These are phyloP conservation scores for Desmophyllum pertusum DNA, from an alignment of 92 coral and sea anemone genomes.

Conservation along the genomic window DNA sequence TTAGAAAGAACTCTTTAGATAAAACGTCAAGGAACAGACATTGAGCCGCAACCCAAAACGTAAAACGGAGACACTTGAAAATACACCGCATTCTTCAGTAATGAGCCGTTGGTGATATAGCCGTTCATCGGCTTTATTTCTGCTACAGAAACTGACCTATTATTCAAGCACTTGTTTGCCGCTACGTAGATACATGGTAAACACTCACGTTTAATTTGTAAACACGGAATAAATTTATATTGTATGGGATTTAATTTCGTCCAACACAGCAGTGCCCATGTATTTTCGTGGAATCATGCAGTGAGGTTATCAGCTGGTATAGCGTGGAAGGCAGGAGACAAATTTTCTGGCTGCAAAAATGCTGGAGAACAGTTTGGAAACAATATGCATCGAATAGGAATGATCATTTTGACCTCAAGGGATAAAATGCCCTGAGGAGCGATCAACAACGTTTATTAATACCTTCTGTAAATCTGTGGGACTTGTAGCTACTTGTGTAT, in stretches of 20 bases:
- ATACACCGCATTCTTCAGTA: background rate
- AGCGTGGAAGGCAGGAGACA: background rate
- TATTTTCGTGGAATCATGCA: background rate
- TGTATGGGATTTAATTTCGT: background rate
- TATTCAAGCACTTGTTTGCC: slow-evolving; percentile 3
- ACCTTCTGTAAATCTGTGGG: background rate
- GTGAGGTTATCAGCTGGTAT: background rate
- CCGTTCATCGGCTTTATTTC: background rate
- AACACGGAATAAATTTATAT: slow-evolving; percentile 6
- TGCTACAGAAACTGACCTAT: too few relatives aligned
- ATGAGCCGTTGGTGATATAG: background rate
- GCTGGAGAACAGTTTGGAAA: background rate
- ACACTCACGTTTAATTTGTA: slow-evolving; percentile 9
- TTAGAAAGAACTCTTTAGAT: background rate
- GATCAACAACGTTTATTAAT: background rate
- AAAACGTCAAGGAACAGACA: background rate
- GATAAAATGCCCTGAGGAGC: background rate
- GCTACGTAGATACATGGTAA: slow-evolving; percentile 19
- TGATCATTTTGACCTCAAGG: background rate
- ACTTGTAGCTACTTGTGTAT: background rate
- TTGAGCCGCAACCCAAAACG: background rate
- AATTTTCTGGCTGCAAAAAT: background rate
- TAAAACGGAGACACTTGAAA: background rate
- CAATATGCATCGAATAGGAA: background rate
- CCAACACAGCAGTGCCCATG: background rate